Evolutionary conservation across 2,888 invertebrate genomes (phyloP), one percentile per base, ranked within the genome.

Genomic region (Brassicogethes aeneus): DNA sequence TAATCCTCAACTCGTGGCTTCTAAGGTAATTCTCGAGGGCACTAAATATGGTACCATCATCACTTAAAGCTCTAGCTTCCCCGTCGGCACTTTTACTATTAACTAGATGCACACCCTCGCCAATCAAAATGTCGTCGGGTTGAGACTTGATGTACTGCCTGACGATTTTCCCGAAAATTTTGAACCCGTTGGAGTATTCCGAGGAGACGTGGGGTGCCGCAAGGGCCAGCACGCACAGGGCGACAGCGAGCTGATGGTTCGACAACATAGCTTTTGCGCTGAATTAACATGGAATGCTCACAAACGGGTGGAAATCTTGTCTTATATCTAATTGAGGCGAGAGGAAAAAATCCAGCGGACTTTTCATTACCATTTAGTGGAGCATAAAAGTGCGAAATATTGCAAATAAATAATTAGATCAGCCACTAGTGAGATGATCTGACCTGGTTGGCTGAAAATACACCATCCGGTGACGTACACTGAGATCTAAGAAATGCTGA

Each of bases 1-100:
- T 82, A 43, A 87, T 79, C 56, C 81, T 76, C 12, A 87, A 60
- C 59, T 87, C 87, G 49, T 85, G 82, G 2, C 75, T 80, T 56
- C 80, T 75, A 2, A 87, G 64, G 53, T 85, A 85, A 53, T 74
- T 76, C 12, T 82, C 74, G 54, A 85, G 66, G 7, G 76, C 67
- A 3, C 73, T 78, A 40, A 82, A 49, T 0, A 74, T 60, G 1
- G 74, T 70, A 31, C 75, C 73, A 48, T 76, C 76, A 30, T 71
- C 77, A 44, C 49, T 57, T 52, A 34, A 72, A 63, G 62, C 60
- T 61, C 79, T 64, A 67, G 73, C 50, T 59, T 71, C 50, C 62
- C 67, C 60, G 34, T 62, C 66, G 29, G 51, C 56, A 45, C 75
- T 76, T 1, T 71, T 64, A 34, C 73, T 66, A 42, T 73, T 74